A percentile compares a stretch with the other conserved stretches of the same genome.
phyloP scores from a whole-genome alignment of 2,797 vertebrate species.

The Anguilla megastoma region DNA sequence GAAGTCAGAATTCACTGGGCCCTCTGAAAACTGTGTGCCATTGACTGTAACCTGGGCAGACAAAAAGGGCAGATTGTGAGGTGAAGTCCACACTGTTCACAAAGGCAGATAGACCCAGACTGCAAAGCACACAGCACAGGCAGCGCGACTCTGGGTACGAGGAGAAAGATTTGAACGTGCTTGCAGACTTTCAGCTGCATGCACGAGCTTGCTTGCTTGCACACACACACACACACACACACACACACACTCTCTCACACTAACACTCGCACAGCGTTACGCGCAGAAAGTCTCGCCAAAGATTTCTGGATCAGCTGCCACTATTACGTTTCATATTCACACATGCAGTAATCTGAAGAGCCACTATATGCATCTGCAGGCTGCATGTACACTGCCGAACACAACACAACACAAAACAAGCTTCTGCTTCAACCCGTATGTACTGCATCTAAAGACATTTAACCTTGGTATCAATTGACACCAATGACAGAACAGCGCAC shows the following conservation, averaged over 20 bases:
- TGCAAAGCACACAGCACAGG: background rate
- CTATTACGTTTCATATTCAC: slow-evolving; percentile 22
- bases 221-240: background rate
- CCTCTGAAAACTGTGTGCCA: slow-evolving; percentile 86
- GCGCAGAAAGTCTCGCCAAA: background rate
- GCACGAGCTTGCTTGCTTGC: background rate
- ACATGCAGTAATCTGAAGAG: background rate
- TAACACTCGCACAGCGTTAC: background rate
- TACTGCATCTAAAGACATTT: background rate
- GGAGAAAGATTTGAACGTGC: background rate
- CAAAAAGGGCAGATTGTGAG: background rate
- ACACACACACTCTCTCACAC: too few species aligned
- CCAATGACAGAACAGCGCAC: background rate
- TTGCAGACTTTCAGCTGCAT: background rate
- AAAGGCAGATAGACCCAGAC: background rate
- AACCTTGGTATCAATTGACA: background rate
- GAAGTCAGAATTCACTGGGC: slow-evolving; percentile 86
- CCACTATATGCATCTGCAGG: background rate
- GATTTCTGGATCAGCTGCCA: background rate
- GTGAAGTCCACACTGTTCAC: background rate
- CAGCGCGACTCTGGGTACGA: background rate
- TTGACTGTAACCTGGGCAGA: slow-evolving; percentile 77
- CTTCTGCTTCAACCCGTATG: background rate
- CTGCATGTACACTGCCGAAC: background rate
- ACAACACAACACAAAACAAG: background rate